Base-by-base conservation (phyloP, 2,113 vertebrate species). In the Symphodus melops region DNA sequence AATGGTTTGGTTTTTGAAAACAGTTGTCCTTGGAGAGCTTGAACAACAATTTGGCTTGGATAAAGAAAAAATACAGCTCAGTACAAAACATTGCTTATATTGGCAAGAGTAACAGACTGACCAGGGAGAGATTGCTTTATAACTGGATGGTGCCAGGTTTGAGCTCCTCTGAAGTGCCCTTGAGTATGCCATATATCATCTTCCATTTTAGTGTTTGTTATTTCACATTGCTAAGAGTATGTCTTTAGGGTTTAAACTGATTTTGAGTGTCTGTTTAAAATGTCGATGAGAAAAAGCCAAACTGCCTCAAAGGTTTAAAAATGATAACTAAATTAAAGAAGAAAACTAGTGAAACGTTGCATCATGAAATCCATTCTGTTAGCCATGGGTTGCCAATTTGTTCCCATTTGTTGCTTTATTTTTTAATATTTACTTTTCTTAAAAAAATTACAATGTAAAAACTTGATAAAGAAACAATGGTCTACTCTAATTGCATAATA, bases 21-120 rank as follows among this genome's bases (percentile, higher is more conserved):
- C 49, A 33, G 42, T 55, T 63, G 68, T 88, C 87, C 81, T 83
- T 17, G 46, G 66, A 77, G 70, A 57, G 63, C 55, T 72, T 7
- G 20, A 23, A 36, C 57, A 46, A 51, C 68, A 59, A 44, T 59
- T 28, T 58, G 52, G 25, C 39, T 33, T 25, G 59, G 20, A 81
- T 42, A 41, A 25, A 17, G 72, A 17, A 54, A 72, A 41, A 53
- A 57, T 14, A 13, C 46, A 6, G 46, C 17, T 48, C 25, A 19
- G 44, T 2, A 5, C 23, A 28, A 68, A 66, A 69, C 57, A 55
- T 63, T 72, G 48, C 66, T 65, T 53, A 1, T 60, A 39, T 68
- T 16, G 23, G 21, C 56, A 1, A 51, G 67, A 67, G 55, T 60
- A 44, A 58, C 51, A 37, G 21, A 36, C 48, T 17, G 28, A 59